These are phyloP conservation scores for Candoia aspera DNA, from an alignment of 2,113 vertebrate genomes.

Conservation along the genomic window DNA sequence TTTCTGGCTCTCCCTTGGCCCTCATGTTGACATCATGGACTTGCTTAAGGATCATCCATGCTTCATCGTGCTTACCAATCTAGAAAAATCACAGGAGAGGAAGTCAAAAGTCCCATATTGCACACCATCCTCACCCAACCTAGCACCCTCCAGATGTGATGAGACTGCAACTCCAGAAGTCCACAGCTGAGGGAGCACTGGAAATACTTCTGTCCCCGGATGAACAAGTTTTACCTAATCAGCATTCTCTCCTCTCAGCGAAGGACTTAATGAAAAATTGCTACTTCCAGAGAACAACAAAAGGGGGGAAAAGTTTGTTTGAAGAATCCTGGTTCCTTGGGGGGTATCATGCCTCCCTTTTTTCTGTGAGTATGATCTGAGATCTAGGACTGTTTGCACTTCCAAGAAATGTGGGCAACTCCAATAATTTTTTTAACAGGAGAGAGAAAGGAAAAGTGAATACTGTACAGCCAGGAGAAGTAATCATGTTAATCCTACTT, in stretches of 20 bases:
- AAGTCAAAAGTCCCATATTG: not conserved
- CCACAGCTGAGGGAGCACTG: not conserved
- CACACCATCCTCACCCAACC: not conserved
- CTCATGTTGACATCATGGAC: slow-evolving; percentile 98
- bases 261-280: not conserved
- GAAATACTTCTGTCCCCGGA: not conserved
- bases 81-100: slow-evolving; percentile 63
- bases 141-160: not conserved
- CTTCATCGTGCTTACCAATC: slow-evolving; percentile 94
- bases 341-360: not conserved
- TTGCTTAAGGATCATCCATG: slow-evolving; percentile 95
- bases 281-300: not conserved
- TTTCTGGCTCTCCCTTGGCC: slow-evolving; percentile 92
- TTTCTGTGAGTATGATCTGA: not conserved
- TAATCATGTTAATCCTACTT: not conserved
- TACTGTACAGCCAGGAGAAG: not conserved
- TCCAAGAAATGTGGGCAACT: not conserved
- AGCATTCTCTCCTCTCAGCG: not conserved
- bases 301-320: not conserved
- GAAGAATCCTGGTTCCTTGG: not conserved
- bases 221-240: not conserved
- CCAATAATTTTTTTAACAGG: not conserved
- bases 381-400: not conserved
- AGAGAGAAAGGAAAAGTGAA: not conserved
- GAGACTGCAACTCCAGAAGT: not conserved